Percentiles rank a stretch among this genome's conserved stretches.
These are phyloP conservation scores for Drosophila picticornis DNA, from an alignment of 2,888 invertebrate species.

Conservation along the genomic window DNA sequence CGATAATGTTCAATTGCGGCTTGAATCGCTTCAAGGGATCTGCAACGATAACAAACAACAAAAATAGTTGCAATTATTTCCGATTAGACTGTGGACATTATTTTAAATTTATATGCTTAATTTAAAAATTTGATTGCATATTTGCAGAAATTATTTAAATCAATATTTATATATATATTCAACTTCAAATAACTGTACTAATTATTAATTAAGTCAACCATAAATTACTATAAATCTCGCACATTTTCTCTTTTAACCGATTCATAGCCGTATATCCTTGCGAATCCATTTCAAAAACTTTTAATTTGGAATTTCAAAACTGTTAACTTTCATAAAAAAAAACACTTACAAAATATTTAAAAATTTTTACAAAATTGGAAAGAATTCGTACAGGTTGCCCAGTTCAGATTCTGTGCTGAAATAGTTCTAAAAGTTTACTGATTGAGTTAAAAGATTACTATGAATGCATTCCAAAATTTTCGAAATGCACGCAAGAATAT, in stretches of 20 bases:
- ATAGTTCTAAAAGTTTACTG: neutral
- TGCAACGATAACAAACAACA: conserved; percentile 83
- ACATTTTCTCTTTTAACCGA: neutral
- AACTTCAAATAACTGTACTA: neutral
- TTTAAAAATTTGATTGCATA: neutral
- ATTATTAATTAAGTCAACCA: neutral
- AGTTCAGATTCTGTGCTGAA: neutral
- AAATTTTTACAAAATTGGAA: neutral
- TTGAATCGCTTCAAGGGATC: conserved; percentile 88
- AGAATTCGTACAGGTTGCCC: neutral
- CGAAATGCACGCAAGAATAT: neutral
- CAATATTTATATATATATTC: neutral
- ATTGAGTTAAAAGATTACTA: neutral
- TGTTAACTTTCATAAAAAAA: neutral
- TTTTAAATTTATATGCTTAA: neutral
- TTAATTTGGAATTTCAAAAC: neutral
- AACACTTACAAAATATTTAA: neutral
- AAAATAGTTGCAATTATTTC: neutral
- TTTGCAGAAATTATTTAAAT: neutral
- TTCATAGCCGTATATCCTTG: neutral
- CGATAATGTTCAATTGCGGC: conserved; percentile 87
- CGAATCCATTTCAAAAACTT: neutral
- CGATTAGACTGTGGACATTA: neutral
- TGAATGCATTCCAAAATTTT: neutral
- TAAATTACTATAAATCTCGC: neutral